A percentile compares a stretch with the other conserved stretches of the same genome.
phyloP scores from a whole-genome alignment of 2,888 invertebrate genomes.

The Galerucella calmariensis region DNA sequence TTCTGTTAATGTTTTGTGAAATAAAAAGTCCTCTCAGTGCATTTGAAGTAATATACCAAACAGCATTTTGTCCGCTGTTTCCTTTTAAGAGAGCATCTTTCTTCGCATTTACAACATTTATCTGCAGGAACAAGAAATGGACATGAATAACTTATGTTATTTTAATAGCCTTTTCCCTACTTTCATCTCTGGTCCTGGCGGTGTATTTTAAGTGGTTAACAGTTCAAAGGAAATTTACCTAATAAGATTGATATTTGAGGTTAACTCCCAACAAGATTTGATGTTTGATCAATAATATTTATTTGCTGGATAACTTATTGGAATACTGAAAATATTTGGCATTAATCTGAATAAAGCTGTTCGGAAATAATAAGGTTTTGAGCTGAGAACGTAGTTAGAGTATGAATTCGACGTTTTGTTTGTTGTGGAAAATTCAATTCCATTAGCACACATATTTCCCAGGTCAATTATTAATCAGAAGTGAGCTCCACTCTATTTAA shows the following conservation, averaged over 20 bases:
- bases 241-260: slow-evolving; percentile 19
- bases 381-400: no score
- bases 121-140: slow-evolving; percentile 23
- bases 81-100: slow-evolving; percentile 26
- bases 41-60: slow-evolving; percentile 8
- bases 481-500: no score
- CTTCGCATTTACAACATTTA: slow-evolving; percentile 27
- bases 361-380: no score
- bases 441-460: no score
- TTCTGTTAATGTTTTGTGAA: not conserved
- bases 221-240: slow-evolving; percentile 21
- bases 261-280: not conserved
- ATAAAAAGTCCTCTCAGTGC: not conserved
- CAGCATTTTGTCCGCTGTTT: slow-evolving; percentile 1
- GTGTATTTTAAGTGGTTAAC: slow-evolving; percentile 22
- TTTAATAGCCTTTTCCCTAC: slow-evolving; percentile 29
- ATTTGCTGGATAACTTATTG: no score
- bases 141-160: slow-evolving; percentile 35
- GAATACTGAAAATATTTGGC: no score
- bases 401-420: no score
- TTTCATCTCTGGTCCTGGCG: slow-evolving; percentile 25
- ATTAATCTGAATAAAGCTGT: no score
- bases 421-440: no score
- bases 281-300: no score
- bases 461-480: no score